These are phyloP conservation scores for Girardia tigrina DNA, from an alignment of 2,888 invertebrate genomes.

Conservation along the genomic window DNA sequence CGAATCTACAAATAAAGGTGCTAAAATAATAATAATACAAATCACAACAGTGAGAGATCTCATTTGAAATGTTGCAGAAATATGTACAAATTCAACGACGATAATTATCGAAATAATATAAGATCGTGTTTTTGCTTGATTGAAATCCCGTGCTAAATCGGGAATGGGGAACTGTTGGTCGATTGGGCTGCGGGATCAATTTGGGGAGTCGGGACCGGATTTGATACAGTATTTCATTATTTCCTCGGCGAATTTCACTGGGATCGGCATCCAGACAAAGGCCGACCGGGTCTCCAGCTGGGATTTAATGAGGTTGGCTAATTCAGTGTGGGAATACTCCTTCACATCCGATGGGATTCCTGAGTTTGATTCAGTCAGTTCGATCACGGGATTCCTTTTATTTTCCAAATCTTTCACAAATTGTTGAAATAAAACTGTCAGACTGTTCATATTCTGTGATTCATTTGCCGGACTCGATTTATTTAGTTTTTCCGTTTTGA, in stretches of 20 bases:
- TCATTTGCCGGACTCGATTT: background rate
- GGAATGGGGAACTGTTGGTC: too few species aligned
- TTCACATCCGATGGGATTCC: background rate
- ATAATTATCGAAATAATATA: too few species aligned
- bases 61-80: background rate
- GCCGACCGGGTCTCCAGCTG: background rate
- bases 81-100: background rate
- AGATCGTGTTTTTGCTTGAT: too few species aligned
- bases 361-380: background rate
- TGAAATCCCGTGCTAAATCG: too few species aligned
- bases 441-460: background rate
- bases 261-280: conserved; percentile 36
- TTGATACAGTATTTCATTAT: conserved; percentile 13
- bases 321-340: background rate
- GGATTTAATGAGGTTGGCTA: conserved; percentile 6
- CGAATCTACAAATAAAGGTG: background rate
- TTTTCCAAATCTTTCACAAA: conserved; percentile 5
- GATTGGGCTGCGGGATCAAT: background rate
- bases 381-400: background rate
- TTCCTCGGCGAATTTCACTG: conserved; percentile 25
- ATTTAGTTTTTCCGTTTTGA: background rate
- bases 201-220: background rate
- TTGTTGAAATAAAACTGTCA: background rate
- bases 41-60: conserved; percentile 10
- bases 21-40: conserved; percentile 23